Evolutionary conservation across 2,797 vertebrate species (phyloP), one percentile per base, ranked within the genome.

Genomic region (Pseudochromis fuscus): DNA sequence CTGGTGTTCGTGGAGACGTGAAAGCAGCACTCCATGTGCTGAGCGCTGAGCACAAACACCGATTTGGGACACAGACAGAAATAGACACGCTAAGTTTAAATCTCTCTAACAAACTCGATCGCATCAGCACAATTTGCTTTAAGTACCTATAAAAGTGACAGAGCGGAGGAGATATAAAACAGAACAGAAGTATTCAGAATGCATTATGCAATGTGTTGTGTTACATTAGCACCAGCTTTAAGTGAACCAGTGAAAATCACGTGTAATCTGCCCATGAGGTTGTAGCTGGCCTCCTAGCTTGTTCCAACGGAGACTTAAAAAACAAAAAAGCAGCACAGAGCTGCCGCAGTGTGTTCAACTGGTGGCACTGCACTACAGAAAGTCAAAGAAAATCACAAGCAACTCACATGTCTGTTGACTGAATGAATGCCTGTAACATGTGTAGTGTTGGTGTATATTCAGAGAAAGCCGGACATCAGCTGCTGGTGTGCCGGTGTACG

Each of bases 331-430:
- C 75, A 67, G 62, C 75, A 30, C 75, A 76, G 33, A 63, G 81
- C 84, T 90, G 91, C 92, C 92, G 82, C 87, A 3, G 24, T 78
- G 90, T 92, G 94, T 78, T 84, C 76, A 83, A 27, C 27, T 2
- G 1, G 5, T 10, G 55, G 51, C 28, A 92, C 76, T 90, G 83
- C 89, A 90, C 21, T 1, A 2, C 2, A 24, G 38, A 19, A 12
- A 37, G 11, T 16, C 28, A 37, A n/a, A n/a, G 5, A 19, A 15
- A 51, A 27, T 50, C 12, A 13, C 18, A 27, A 35, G 9, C 23
- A 7, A 0, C 19, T 19, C 3, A 9, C 15, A 4, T 1, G 7
- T 3, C n/a, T 27, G 23, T 10, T 56, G 0, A 10, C 15, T 9
- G 4, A 42, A 56, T 25, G n/a, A 57, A 31, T 18, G 56, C 9